Evolutionary conservation across 1,140 invertebrate species (phyloP).

Genomic region (Euglossa dilemma): DNA sequence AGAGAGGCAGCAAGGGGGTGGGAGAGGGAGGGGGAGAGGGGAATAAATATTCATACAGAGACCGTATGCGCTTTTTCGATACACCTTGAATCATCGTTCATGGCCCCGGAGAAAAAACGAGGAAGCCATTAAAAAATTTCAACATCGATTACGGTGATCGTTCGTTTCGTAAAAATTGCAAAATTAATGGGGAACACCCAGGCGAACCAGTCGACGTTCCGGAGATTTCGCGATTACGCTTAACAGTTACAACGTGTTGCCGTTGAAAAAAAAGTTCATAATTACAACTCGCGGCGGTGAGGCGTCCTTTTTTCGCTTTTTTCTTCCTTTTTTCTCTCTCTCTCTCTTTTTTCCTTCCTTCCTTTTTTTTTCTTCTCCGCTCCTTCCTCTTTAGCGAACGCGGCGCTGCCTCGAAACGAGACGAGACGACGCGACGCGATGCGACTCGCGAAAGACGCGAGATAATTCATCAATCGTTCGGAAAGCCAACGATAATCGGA

Average conservation of each 20-base stretch:
- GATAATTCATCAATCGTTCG: neutral
- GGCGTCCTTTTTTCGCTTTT: neutral
- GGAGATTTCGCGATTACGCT: conserved; percentile 41
- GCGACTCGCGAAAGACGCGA: neutral
- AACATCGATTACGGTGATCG: conserved; percentile 32
- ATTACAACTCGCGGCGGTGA: conserved; percentile 6
- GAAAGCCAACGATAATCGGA: neutral
- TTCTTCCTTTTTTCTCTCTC: too few relatives aligned
- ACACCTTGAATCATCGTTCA: neutral
- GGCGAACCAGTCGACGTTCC: conserved; percentile 2
- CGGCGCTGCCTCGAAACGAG: neutral
- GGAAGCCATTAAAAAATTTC: conserved; percentile 35
- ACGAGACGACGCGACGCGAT: too few relatives aligned
- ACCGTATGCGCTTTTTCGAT: conserved; percentile 1
- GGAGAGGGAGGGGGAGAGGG: too few relatives aligned
- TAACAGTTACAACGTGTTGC: conserved; percentile 30
- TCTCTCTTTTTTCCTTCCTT: too few relatives aligned
- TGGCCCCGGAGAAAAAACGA: neutral
- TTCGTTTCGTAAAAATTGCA: conserved; percentile 21
- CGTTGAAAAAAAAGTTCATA: conserved; percentile 20
- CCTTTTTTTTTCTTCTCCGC: too few relatives aligned
- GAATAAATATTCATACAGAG: neutral
- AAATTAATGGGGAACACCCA: conserved; percentile 47
- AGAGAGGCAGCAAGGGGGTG: too few relatives aligned
- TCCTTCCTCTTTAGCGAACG: too few relatives aligned